Base-by-base conservation (phyloP, 2,113 vertebrate species). In the Epinephelus fuscoguttatus region DNA sequence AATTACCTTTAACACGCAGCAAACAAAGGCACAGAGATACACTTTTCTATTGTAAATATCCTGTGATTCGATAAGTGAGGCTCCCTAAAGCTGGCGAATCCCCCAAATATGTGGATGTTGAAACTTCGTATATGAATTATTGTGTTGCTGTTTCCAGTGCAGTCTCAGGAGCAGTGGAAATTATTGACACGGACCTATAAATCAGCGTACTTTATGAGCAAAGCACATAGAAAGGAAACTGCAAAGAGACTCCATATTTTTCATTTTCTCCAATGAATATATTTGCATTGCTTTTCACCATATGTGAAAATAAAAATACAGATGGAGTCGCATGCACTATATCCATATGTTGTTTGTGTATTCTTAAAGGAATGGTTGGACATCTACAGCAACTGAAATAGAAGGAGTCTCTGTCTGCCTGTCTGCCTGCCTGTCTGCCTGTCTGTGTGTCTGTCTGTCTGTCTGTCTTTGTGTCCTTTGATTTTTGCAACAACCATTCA, bases 61-160 rank as follows among this genome's bases (percentile, higher is more conserved):
- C 4, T 10, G 21, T 68, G 60, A 72, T 79, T 40, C 27, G 40
- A 63, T 82, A 19, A 61, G 30, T 5, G 37, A 72, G 37, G 53
- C 63, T 19, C 19, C 30, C 70, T 61, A 66, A 55, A 57, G 52
- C 52, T 53, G 30, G 52, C n/a, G 61, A 69, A 63, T 25, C 23
- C 15, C 52, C 12, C 9, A 52, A 67, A 67, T 57, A 62, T 62
- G 33, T 67, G 47, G 63, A 19, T 56, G 3, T 52, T 49, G n/a
- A 59, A 52, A 37, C 27, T 30, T 42, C 21, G 30, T 70, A 25
- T 62, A 50, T 52, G 49, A 80, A 42, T 63, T 42, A 47, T 68
- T 71, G 25, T 25, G 62, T 21, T 74, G 9, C 37, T 40, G 19
- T 72, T 56, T 70, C 49, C 56, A 17, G 12, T 33, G n/a, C 23